These are phyloP conservation scores for Rattus rattus DNA, from an alignment of 2,113 vertebrate genomes.

Conservation along the genomic window DNA sequence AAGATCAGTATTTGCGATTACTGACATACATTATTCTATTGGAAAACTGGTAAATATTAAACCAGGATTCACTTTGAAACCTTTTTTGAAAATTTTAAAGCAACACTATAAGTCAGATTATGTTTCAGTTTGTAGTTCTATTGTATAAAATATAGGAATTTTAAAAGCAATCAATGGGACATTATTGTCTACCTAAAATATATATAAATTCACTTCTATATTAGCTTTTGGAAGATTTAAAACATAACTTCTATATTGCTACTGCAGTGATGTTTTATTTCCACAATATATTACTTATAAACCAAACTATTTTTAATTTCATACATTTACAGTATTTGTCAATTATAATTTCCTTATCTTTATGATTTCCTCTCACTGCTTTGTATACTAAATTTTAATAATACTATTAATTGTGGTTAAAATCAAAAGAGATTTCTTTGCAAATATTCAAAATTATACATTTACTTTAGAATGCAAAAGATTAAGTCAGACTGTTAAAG, in stretches of 20 bases:
- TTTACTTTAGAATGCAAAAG: neutral
- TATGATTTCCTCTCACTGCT: neutral
- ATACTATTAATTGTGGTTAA: neutral
- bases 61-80: conserved; percentile 65
- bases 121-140: conserved; percentile 24
- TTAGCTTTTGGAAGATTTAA: neutral
- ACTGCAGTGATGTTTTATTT: neutral
- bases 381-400: neutral
- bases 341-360: neutral
- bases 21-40: conserved; percentile 71
- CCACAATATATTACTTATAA: neutral
- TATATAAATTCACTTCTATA: neutral
- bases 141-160: neutral
- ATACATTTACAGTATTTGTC: neutral
- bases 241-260: neutral
- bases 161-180: neutral
- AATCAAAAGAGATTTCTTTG: neutral
- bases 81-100: conserved; percentile 57
- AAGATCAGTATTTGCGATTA: conserved; percentile 64
- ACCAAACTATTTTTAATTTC: neutral
- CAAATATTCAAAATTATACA: neutral
- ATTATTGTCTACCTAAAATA: neutral
- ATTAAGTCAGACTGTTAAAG: neutral
- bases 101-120: conserved; percentile 51
- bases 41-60: conserved; percentile 71